A percentile compares a stretch with the other conserved stretches of the same genome.
Conservation (phyloP, 2,888 invertebrate species). For the Anaspis maculata region DNA sequence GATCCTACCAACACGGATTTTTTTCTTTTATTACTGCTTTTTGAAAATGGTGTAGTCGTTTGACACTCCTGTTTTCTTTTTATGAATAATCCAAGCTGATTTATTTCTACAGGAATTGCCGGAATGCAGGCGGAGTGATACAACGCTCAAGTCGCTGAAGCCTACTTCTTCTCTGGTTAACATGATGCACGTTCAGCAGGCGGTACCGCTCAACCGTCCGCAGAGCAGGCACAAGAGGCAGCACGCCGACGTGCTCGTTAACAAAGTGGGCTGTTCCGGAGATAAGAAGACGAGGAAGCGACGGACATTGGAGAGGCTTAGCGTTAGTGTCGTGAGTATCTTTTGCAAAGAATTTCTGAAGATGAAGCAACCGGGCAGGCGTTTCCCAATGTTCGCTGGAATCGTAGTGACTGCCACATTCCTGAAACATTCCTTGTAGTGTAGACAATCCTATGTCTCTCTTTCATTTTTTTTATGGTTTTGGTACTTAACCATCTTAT, state of each 20-base stretch:
- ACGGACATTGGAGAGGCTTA: slow-evolving; percentile 53
- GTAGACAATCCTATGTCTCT: not conserved
- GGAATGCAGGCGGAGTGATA: slow-evolving; percentile 27
- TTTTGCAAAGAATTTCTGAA: no score
- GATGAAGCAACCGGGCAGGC: no score
- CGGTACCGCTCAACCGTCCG: slow-evolving; percentile 10
- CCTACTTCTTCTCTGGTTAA: no score
- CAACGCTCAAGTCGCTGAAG: slow-evolving; percentile 32
- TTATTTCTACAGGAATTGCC: slow-evolving; percentile 41
- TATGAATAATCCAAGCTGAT: slow-evolving; percentile 1
- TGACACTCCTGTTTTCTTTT: no score
- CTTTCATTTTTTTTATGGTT: not conserved
- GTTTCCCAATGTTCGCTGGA: no score
- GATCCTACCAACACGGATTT: no score
- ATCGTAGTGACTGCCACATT: no score
- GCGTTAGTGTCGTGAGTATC: slow-evolving; percentile 55
- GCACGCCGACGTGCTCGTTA: no score
- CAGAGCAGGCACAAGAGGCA: slow-evolving; percentile 35
- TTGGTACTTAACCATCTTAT: not conserved
- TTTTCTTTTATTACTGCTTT: no score
- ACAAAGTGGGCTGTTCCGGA: no score
- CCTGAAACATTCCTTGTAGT: slow-evolving; percentile 1
- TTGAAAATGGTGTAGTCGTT: no score
- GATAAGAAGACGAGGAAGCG: slow-evolving; percentile 46
- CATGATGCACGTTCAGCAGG: slow-evolving; percentile 27